Conservation (phyloP, 92 coral and sea anemone genomes). For the Hydrozoanthus gracilis region DNA sequence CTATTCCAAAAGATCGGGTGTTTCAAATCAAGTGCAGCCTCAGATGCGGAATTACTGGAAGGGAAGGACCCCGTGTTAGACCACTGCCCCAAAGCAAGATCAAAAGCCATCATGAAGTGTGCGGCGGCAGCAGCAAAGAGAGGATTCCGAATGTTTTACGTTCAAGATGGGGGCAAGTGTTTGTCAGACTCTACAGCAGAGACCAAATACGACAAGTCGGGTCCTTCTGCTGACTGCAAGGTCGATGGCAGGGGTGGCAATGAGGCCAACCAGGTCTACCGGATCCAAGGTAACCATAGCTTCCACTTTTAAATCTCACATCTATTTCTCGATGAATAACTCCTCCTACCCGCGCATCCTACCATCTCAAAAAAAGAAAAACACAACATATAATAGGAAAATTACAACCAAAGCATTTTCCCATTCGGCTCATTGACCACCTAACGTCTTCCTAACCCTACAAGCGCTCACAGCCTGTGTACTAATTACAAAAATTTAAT, state of each 20-base stretch:
- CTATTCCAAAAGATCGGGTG: neutral
- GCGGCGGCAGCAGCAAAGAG: neutral
- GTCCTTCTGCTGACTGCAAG: neutral
- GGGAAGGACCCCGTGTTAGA: neutral
- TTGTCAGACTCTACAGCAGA: constrained; percentile 5
- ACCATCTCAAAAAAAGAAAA: too few species aligned
- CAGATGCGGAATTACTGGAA: neutral
- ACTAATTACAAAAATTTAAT: too few species aligned
- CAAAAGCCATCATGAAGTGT: neutral
- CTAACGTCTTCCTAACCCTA: too few species aligned
- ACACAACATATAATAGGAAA: too few species aligned
- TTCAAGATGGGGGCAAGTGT: neutral
- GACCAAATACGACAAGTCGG: neutral
- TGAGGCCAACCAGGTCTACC: neutral
- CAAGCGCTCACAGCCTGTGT: too few species aligned
- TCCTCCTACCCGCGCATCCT: too few species aligned
- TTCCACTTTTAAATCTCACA: too few species aligned
- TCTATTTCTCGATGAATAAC: too few species aligned
- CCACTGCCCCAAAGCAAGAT: neutral
- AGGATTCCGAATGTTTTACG: neutral
- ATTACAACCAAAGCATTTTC: too few species aligned
- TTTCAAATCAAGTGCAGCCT: neutral
- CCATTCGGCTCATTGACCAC: too few species aligned
- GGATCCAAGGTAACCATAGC: neutral
- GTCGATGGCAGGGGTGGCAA: neutral